Conservation (phyloP, 2,797 vertebrate species). For the Monodelphis domestica region DNA sequence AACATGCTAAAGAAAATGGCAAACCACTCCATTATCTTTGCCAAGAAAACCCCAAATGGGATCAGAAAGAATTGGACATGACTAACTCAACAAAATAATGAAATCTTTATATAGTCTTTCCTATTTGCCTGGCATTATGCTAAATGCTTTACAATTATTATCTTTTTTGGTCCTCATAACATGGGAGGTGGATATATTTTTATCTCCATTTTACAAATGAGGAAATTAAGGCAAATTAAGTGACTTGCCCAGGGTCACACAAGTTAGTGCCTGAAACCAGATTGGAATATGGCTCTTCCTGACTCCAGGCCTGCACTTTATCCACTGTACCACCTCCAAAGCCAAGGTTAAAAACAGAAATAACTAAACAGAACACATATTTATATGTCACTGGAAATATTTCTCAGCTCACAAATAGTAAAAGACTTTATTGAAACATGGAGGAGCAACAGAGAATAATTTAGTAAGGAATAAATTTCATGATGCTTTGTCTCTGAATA, state of each 20-base stretch:
- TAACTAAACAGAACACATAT: too few relatives aligned
- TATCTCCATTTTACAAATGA: not conserved
- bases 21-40: too few relatives aligned
- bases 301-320: not conserved
- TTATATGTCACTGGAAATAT: not conserved
- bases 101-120: not conserved
- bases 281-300: not conserved
- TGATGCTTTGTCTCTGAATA: conserved; percentile 10
- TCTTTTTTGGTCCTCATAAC: not conserved
- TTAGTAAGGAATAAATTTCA: conserved; percentile 17
- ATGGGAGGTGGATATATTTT: not conserved
- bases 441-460: conserved; percentile 25
- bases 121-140: not conserved
- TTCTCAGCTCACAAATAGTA: not conserved
- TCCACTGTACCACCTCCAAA: not conserved
- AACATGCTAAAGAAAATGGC: too few relatives aligned
- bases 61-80: too few relatives aligned
- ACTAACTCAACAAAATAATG: too few relatives aligned
- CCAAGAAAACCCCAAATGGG: too few relatives aligned
- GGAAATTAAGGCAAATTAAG: not conserved
- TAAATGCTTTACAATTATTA: not conserved
- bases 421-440: not conserved
- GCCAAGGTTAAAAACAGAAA: not conserved
- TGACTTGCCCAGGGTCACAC: not conserved
- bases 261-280: not conserved